Evolutionary conservation across 2,797 vertebrate species (phyloP).

Genomic region (Aeoliscus strigatus): DNA sequence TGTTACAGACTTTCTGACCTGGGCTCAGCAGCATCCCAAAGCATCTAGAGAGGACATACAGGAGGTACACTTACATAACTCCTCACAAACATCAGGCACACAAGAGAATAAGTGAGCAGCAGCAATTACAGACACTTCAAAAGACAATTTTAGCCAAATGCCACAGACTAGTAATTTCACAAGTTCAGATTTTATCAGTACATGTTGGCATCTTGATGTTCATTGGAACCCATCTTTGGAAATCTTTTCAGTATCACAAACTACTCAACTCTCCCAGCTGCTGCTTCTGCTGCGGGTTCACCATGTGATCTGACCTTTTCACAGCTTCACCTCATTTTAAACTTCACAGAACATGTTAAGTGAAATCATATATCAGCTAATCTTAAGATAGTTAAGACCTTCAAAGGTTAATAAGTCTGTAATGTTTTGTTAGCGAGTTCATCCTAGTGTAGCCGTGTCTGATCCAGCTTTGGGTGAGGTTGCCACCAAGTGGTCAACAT

Average conservation of each 20-base stretch:
- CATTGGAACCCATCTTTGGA: background rate
- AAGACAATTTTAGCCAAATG: background rate
- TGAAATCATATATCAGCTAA: too few relatives aligned
- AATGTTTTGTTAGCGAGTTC: background rate
- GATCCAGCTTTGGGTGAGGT: conserved; percentile 9
- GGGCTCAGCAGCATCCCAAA: conserved; percentile 97
- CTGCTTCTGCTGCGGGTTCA: too few relatives aligned
- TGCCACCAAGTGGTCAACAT: conserved; percentile 44
- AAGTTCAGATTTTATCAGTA: background rate
- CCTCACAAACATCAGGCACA: too few relatives aligned
- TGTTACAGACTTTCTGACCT: conserved; percentile 93
- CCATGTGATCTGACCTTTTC: too few relatives aligned
- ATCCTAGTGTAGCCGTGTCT: background rate
- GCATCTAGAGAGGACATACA: conserved; percentile 74
- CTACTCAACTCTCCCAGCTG: background rate
- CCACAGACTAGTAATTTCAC: background rate
- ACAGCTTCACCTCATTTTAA: too few relatives aligned
- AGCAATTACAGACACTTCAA: background rate
- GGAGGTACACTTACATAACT: background rate
- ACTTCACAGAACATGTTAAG: too few relatives aligned
- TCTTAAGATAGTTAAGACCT: too few relatives aligned
- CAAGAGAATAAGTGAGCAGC: background rate
- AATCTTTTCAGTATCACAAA: background rate
- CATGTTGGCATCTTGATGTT: background rate
- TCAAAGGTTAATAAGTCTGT: too few relatives aligned